Percentiles rank a stretch among this genome's conserved stretches.
These are phyloP conservation scores for Synergus itoensis DNA, from an alignment of 2,888 invertebrate species.

Conservation along the genomic window DNA sequence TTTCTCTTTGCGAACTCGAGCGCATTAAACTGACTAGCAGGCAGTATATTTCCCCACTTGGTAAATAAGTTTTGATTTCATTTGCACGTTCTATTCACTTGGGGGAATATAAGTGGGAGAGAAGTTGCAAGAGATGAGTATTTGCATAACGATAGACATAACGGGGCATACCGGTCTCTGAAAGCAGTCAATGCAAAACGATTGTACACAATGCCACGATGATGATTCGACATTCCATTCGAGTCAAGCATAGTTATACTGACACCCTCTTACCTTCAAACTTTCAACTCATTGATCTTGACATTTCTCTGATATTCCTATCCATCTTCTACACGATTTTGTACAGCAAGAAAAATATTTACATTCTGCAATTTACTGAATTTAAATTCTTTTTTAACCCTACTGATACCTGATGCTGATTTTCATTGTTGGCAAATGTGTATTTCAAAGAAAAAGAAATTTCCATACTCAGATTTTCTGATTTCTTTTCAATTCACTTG, in stretches of 20 bases:
- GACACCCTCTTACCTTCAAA: slow-evolving; percentile 35
- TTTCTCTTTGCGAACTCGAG: slow-evolving; percentile 22
- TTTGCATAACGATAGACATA: slow-evolving; percentile 41
- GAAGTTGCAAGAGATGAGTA: slow-evolving; percentile 35
- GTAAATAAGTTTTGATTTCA: slow-evolving; percentile 38
- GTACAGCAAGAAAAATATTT: slow-evolving; percentile 13
- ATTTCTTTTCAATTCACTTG: too few relatives aligned
- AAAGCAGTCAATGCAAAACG: slow-evolving; percentile 33
- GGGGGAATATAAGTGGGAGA: slow-evolving; percentile 17
- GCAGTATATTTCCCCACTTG: slow-evolving; percentile 31
- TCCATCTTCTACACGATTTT: slow-evolving; percentile 13
- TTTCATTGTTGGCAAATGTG: too few relatives aligned
- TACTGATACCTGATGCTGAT: not conserved
- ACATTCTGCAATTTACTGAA: slow-evolving; percentile 17
- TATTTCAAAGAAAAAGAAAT: too few relatives aligned
- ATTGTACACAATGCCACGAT: slow-evolving; percentile 19
- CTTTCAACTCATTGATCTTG: slow-evolving; percentile 38
- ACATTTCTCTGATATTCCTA: slow-evolving; percentile 31
- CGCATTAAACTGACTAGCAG: slow-evolving; percentile 18
- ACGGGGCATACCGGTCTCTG: slow-evolving; percentile 38
- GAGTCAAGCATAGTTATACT: slow-evolving; percentile 21
- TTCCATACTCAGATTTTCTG: not conserved
- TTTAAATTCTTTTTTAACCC: not conserved
- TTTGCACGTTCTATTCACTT: slow-evolving; percentile 36
- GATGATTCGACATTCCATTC: slow-evolving; percentile 37